Evolutionary conservation across 2,797 vertebrate genomes (phyloP), one percentile per base, ranked within the genome.

Genomic region (Oreonectes daqikongensis): DNA sequence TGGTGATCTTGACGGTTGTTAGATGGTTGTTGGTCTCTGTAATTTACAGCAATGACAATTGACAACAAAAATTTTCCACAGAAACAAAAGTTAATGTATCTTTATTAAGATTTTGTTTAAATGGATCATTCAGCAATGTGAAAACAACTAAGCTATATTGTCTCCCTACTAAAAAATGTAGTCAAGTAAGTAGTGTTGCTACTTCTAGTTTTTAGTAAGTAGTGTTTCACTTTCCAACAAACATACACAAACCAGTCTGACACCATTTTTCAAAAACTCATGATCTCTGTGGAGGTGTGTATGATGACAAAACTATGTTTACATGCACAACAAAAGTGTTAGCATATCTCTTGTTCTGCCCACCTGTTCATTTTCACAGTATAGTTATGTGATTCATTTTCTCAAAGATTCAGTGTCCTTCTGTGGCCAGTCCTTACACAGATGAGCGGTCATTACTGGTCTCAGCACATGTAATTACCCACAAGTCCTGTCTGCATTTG

Each of bases 391-490:
- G 52, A n/a, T n/a, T 67, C 64, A 64, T 55, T 18, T 2, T 20
- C 28, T 32, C 12, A 57, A 71, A 52, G 57, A 69, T 66, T 73
- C 50, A 35, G 26, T 53, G 55, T 69, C 46, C 28, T 40, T 69
- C 64, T 60, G 38, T 69, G 66, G 70, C 55, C 65, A 69, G 24
- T 77, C 22, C 71, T 52, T 4, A 14, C 22, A 42, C 18, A 38
- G 65, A 42, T 40, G 17, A 72, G 26, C 22, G 20, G 44, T 55
- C 46, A 69, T 69, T 64, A 69, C 48, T 73, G 60, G 20, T 9
- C 26, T 46, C 20, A 53, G 28, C 66, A 69, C 20, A 42, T 79
- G 35, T 70, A 73, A 77, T 79, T 81, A 40, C 64, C 59, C 69
- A 52, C n/a, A 30, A 55, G 22, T 52, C 48, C 46, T 52, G 32